Conservation (phyloP, 92 coral and sea anemone genomes). For the Plumapathes pennacea region DNA sequence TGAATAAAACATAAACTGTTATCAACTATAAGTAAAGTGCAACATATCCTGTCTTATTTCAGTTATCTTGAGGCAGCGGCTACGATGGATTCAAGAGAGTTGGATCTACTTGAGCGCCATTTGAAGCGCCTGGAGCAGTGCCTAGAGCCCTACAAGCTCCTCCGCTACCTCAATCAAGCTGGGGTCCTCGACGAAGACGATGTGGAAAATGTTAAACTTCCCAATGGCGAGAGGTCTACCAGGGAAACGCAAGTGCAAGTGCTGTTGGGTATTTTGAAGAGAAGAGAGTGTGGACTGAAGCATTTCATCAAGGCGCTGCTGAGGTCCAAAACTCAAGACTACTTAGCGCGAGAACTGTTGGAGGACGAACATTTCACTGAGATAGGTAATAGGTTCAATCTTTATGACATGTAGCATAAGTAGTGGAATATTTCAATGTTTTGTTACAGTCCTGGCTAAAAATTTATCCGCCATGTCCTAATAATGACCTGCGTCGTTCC, state of each 20-base stretch:
- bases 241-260: constrained; percentile 31
- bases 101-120: constrained; percentile 43
- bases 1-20: too few relatives aligned
- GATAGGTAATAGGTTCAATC: constrained; percentile 52
- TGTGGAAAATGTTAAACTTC: constrained; percentile 22
- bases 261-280: constrained; percentile 40
- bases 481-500: too few relatives aligned
- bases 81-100: constrained; percentile 48
- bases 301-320: constrained; percentile 49
- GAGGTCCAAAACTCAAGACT: constrained; percentile 38
- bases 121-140: constrained; percentile 30
- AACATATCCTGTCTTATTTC: too few relatives aligned
- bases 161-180: constrained; percentile 22
- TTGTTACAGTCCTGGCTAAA: too few relatives aligned
- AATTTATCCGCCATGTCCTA: too few relatives aligned
- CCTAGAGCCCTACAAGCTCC: constrained; percentile 51
- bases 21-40: too few relatives aligned
- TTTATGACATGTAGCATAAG: too few relatives aligned
- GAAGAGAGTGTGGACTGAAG: constrained; percentile 37
- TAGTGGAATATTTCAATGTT: too few relatives aligned
- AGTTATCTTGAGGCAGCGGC: not conserved
- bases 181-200: constrained; percentile 51
- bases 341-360: constrained; percentile 56
- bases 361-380: constrained; percentile 45
- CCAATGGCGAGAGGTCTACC: constrained; percentile 5